A percentile compares a stretch with the other conserved stretches of the same genome.
These are phyloP conservation scores for Centruroides vittatus DNA, from an alignment of 1,140 invertebrate species.

Conservation along the genomic window DNA sequence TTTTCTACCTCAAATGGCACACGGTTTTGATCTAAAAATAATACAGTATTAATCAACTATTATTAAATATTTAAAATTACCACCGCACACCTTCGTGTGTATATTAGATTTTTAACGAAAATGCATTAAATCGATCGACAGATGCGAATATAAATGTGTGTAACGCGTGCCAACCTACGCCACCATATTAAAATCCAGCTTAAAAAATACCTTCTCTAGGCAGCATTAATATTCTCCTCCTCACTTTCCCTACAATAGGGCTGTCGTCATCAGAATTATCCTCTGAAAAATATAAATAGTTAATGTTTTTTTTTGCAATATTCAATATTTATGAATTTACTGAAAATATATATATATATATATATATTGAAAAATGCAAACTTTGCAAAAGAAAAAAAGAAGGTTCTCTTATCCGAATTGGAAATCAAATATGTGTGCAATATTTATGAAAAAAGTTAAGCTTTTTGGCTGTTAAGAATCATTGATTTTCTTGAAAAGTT, in stretches of 20 bases:
- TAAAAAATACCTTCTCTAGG: not conserved
- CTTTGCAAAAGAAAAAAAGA: not conserved
- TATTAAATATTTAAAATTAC: too few relatives aligned
- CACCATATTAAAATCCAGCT: too few relatives aligned
- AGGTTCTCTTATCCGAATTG: not conserved
- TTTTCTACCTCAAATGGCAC: not conserved
- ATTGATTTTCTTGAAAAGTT: too few relatives aligned
- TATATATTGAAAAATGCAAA: too few relatives aligned
- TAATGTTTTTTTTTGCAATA: not conserved
- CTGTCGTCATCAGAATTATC: constrained; percentile 13
- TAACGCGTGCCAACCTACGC: too few relatives aligned
- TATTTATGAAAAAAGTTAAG: not conserved
- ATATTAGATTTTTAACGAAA: too few relatives aligned
- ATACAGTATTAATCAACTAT: too few relatives aligned
- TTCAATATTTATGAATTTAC: not conserved
- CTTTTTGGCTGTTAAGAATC: too few relatives aligned
- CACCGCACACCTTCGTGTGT: too few relatives aligned
- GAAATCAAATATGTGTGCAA: not conserved
- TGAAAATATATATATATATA: too few relatives aligned
- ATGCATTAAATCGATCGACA: too few relatives aligned
- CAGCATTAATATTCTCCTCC: constrained; percentile 4
- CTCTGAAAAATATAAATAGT: constrained; percentile 4
- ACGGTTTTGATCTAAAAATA: not conserved
- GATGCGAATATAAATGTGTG: too few relatives aligned
- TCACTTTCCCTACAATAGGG: constrained; percentile 5